These are phyloP conservation scores for Bubo bubo DNA, from an alignment of 2,113 vertebrate species.

Conservation along the genomic window DNA sequence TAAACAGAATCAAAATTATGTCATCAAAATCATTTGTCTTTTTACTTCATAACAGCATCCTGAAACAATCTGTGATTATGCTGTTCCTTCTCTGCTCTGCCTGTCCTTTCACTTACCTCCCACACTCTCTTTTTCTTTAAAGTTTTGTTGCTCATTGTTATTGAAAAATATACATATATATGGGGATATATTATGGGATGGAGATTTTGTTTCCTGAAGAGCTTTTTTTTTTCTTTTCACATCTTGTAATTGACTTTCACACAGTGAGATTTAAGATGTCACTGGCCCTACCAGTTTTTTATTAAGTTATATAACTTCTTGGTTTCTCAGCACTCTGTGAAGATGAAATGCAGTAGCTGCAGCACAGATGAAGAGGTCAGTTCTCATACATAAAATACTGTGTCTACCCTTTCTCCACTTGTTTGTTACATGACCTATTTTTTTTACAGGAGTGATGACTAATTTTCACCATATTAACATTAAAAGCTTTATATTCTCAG, in stretches of 20 bases:
- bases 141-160: background rate
- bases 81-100: background rate
- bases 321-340: background rate
- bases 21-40: background rate
- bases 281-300: background rate
- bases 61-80: background rate
- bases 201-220: background rate
- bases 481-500: background rate
- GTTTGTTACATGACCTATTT: background rate
- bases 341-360: conserved; percentile 18
- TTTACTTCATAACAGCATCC: background rate
- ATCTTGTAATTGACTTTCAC: conserved; percentile 25
- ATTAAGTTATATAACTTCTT: background rate
- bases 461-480: background rate
- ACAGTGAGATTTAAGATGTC: background rate
- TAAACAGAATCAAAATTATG: background rate
- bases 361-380: background rate
- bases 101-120: background rate
- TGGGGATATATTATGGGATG: background rate
- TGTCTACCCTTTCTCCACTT: background rate
- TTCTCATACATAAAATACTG: background rate
- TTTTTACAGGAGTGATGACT: background rate
- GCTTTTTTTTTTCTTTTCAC: background rate
- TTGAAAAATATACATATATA: background rate
- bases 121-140: background rate